A percentile compares a stretch with the other conserved stretches of the same genome.
These are phyloP conservation scores for Cetoscarus ocellatus DNA, from an alignment of 2,797 vertebrate genomes.

Conservation along the genomic window DNA sequence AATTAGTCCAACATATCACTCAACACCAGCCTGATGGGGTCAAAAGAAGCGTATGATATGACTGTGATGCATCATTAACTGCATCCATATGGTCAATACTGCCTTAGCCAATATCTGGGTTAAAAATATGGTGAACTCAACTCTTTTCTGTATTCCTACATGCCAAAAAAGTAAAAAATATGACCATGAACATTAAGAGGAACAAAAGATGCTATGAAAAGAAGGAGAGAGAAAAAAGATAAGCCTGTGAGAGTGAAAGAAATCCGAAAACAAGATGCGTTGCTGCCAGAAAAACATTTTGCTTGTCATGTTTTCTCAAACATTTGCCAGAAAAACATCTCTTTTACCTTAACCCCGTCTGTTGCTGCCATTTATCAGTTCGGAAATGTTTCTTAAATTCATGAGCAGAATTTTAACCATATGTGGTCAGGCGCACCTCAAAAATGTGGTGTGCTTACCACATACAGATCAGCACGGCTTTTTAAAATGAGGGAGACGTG, in stretches of 20 bases:
- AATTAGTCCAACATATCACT: too few species aligned
- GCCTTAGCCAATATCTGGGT: too few species aligned
- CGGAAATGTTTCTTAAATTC: not conserved
- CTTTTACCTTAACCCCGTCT: conserved; percentile 37
- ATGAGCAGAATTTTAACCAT: conserved; percentile 16
- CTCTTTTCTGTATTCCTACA: not conserved
- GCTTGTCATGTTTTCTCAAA: conserved; percentile 54
- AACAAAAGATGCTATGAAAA: conserved; percentile 24
- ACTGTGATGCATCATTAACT: too few species aligned
- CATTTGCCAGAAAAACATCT: conserved; percentile 46
- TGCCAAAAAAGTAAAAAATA: conserved; percentile 5
- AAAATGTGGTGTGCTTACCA: not conserved
- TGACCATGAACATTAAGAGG: conserved; percentile 5
- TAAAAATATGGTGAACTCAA: too few species aligned
- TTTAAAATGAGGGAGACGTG: conserved; percentile 2
- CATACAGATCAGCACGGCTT: not conserved
- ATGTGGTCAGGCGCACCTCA: not conserved
- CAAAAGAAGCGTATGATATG: too few species aligned
- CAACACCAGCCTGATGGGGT: too few species aligned
- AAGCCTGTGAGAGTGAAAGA: conserved; percentile 13
- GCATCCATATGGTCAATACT: too few species aligned
- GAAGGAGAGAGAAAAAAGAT: not conserved
- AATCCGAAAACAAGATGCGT: conserved; percentile 30
- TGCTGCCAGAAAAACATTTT: conserved; percentile 49
- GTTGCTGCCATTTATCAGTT: conserved; percentile 42